Conservation (phyloP, 2,113 vertebrate species). For the Seriola rivoliana region DNA sequence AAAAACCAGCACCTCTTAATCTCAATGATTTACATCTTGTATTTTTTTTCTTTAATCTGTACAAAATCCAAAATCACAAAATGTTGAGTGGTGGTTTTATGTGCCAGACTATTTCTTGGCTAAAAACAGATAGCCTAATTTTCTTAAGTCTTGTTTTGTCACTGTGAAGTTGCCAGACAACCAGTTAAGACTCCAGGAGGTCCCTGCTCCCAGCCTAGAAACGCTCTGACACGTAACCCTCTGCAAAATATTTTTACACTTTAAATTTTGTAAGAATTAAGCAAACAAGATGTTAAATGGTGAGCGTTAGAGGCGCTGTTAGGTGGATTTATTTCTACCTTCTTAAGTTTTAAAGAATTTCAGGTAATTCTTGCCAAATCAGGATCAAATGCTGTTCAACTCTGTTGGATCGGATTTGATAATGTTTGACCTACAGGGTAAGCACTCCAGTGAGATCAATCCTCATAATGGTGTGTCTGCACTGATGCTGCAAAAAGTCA, state of each 20-base stretch:
- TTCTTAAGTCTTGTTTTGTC: neutral
- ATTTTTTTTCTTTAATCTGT: neutral
- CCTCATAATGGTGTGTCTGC: conserved; percentile 9
- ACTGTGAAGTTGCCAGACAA: neutral
- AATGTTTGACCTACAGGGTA: conserved; percentile 16
- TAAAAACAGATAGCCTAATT: neutral
- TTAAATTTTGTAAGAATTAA: neutral
- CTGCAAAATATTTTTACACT: neutral
- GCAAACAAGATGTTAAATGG: neutral
- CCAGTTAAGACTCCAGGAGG: neutral
- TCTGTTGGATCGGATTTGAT: neutral
- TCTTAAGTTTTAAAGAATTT: too few species aligned
- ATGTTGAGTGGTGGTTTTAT: neutral
- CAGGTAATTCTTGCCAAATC: too few species aligned
- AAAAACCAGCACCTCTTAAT: neutral
- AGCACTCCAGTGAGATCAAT: conserved; percentile 16
- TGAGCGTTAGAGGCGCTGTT: too few species aligned
- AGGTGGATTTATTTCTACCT: too few species aligned
- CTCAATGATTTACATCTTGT: neutral
- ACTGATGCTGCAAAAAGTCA: neutral
- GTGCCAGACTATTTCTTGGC: neutral
- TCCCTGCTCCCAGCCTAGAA: neutral
- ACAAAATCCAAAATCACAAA: neutral
- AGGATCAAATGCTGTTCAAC: neutral
- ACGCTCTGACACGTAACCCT: too few species aligned